Conservation (phyloP, 2,113 vertebrate genomes). For the Hydropotes inermis region DNA sequence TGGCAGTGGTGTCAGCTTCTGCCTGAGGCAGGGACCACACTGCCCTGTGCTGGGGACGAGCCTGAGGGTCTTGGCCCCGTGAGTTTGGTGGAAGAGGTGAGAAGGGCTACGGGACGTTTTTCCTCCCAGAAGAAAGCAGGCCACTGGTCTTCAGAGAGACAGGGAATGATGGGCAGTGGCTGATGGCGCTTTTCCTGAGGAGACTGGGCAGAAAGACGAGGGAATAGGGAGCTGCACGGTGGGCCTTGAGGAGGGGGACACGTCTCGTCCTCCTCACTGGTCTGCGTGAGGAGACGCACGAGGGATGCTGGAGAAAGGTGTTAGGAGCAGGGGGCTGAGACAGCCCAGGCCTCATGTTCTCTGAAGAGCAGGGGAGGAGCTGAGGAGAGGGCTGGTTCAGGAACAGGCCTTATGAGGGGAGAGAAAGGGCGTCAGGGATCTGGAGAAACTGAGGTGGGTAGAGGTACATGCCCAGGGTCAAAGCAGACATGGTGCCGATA, state of each 20-base stretch:
- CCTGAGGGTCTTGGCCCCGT: neutral
- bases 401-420: neutral
- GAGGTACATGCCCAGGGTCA: neutral
- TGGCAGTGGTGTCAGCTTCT: neutral
- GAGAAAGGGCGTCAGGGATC: too few species aligned
- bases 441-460: neutral
- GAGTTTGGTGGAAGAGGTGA: neutral
- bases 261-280: neutral
- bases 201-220: rapidly evolving
- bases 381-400: neutral
- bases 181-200: neutral
- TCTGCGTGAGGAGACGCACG: neutral
- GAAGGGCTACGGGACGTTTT: neutral
- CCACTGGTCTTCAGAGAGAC: neutral
- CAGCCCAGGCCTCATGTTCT: neutral
- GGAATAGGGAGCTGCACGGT: neutral
- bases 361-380: neutral
- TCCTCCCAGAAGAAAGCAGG: neutral
- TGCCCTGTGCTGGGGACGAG: neutral
- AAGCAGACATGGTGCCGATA: neutral
- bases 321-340: neutral
- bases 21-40: neutral
- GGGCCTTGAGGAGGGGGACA: neutral
- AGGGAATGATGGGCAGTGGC: too few species aligned
- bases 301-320: neutral